phyloP scores from a whole-genome alignment of 2,888 invertebrate species.

The Stenchaetothrips biformis region DNA sequence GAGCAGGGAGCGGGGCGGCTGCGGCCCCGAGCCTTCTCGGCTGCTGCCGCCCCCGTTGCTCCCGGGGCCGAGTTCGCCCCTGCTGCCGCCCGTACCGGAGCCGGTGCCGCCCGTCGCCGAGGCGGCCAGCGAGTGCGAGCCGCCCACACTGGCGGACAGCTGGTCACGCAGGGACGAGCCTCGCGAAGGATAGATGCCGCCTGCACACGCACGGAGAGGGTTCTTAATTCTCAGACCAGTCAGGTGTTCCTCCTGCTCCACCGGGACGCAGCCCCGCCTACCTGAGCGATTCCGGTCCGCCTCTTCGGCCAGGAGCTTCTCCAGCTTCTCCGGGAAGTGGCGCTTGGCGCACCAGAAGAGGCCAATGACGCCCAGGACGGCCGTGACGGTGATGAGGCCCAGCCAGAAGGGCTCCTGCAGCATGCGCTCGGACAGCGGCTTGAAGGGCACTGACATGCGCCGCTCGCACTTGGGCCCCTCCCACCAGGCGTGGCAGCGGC shows the following conservation, averaged over 20 bases:
- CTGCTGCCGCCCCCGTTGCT: slow-evolving; percentile 42
- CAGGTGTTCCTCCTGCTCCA: background rate
- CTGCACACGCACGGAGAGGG: background rate
- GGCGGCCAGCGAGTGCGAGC: slow-evolving; percentile 33
- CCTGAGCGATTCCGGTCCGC: slow-evolving; percentile 60
- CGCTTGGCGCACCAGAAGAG: slow-evolving; percentile 78
- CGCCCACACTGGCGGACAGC: slow-evolving; percentile 49
- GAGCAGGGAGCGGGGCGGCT: slow-evolving; percentile 61
- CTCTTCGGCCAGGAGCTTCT: slow-evolving; percentile 75
- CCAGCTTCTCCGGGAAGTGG: slow-evolving; percentile 80
- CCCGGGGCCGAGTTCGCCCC: slow-evolving; percentile 46
- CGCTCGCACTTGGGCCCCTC: slow-evolving; percentile 65
- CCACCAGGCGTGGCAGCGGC: slow-evolving; percentile 71
- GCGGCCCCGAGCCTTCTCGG: slow-evolving; percentile 32
- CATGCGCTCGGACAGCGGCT: slow-evolving; percentile 72
- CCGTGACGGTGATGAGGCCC: slow-evolving; percentile 76
- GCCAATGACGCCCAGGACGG: slow-evolving; percentile 72
- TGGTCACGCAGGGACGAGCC: slow-evolving; percentile 59
- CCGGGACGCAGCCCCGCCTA: slow-evolving; percentile 6
- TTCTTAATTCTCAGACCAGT: slow-evolving; percentile 29
- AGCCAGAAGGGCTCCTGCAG: slow-evolving; percentile 86
- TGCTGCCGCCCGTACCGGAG: slow-evolving; percentile 42
- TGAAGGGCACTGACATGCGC: slow-evolving; percentile 62
- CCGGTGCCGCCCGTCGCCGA: slow-evolving; percentile 30
- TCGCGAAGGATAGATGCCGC: slow-evolving; percentile 32